Evolutionary conservation across 2,113 vertebrate genomes (phyloP).

Genomic region (Pungitius pungitius): DNA sequence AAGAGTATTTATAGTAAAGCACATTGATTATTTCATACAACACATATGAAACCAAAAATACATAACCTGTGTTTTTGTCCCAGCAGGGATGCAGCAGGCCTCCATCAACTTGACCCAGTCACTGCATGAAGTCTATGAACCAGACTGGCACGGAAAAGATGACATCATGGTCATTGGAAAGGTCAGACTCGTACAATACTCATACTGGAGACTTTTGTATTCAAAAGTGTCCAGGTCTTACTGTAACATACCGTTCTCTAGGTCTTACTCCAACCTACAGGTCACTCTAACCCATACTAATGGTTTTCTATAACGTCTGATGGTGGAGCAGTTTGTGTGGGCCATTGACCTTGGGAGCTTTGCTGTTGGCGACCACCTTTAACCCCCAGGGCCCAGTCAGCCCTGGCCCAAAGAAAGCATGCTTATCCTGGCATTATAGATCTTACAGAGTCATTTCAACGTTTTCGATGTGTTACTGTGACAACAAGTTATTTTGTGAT

Average conservation of each 20-base stretch:
- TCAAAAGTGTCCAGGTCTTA: neutral
- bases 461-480: neutral
- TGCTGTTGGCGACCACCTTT: too few relatives aligned
- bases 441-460: neutral
- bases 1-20: neutral
- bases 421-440: neutral
- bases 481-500: neutral
- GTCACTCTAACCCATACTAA: too few relatives aligned
- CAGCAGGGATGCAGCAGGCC: conserved; percentile 95
- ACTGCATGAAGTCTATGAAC: conserved; percentile 97
- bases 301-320: too few relatives aligned
- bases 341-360: too few relatives aligned
- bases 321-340: too few relatives aligned
- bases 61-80: neutral
- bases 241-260: neutral
- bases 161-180: conserved; percentile 94
- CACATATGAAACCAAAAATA: neutral
- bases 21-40: neutral
- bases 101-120: conserved; percentile 97
- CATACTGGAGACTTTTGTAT: too few relatives aligned
- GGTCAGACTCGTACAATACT: conserved; percentile 80
- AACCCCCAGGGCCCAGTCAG: too few relatives aligned
- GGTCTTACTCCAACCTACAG: too few relatives aligned
- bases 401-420: neutral
- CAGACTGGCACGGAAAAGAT: conserved; percentile 95